Base-by-base conservation (phyloP, 2,113 vertebrate genomes). In the Nasalis larvatus region DNA sequence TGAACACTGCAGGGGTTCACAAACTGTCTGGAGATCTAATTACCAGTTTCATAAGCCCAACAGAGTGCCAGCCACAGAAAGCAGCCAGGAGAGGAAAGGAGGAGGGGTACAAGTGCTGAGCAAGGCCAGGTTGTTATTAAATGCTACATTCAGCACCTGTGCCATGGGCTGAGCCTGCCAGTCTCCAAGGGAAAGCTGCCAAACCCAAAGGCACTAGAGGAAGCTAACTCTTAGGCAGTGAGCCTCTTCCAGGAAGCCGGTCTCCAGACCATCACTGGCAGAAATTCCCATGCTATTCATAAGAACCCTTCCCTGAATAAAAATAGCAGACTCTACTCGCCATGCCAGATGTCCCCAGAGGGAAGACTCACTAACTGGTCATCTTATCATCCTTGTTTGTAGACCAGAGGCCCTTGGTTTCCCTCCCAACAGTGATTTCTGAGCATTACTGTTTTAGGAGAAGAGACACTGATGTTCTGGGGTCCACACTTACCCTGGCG, bases 401-500 rank as follows among this genome's bases (percentile, higher is more conserved):
- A 32, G 77, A 60, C 45, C 66, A 58, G 56, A 83, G 4, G 54
- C 76, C 56, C 18, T 54, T 54, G 85, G 95, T 63, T 1, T 80
- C 30, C 27, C 23, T 37, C 20, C n/a, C 4, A 86, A 2, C 30
- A 83, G 92, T 40, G 66, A 32, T 13, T 16, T 8, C 81, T 37
- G 27, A 3, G 13, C 20, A 42, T 12, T n/a, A 0, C 37, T 90
- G 66, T 37, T 95, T 66, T 49, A 27, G 1, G 35, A 74, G 40
- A 68, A 2, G 20, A 89, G 73, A 13, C 7, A 13, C 40, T 54
- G 77, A 17, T 68, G 35, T 94, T 42, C 84, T 8, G 0, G 93
- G 54, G 8, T 4, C 8, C 42, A 71, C 32, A 96, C 99, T 99
- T 98, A 99, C 99, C 98, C 97, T 98, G 68, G 99, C 98, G 82